These are phyloP conservation scores for Bellardia bayeri DNA, from an alignment of 2,888 invertebrate genomes.

Conservation along the genomic window DNA sequence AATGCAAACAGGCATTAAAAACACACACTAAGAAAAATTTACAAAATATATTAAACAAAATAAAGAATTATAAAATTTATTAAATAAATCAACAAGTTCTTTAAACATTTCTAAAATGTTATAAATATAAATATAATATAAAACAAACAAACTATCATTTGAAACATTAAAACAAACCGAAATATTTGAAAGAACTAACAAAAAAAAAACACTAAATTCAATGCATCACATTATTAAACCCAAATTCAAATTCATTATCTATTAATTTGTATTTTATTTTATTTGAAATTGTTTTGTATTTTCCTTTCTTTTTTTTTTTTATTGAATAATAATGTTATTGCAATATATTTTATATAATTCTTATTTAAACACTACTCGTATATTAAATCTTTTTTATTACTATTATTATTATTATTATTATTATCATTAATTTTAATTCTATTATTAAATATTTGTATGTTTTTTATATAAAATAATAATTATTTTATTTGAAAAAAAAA, in stretches of 20 bases:
- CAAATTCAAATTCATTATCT: neutral
- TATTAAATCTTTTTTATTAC: conserved; percentile 66
- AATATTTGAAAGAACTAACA: conserved; percentile 16
- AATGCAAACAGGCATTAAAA: conserved; percentile 52
- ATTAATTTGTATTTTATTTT: neutral
- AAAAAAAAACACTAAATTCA: conserved; percentile 47
- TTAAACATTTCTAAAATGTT: conserved; percentile 75
- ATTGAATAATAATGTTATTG: conserved; percentile 55
- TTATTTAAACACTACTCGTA: conserved; percentile 60
- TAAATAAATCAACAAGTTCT: conserved; percentile 75
- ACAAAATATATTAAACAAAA: conserved; percentile 27
- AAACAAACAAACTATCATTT: conserved; percentile 53
- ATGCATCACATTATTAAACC: conserved; percentile 52
- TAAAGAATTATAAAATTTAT: conserved; percentile 41
- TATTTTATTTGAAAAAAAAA: conserved; percentile 56
- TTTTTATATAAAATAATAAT: conserved; percentile 50
- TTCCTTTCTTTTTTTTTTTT: conserved; percentile 35
- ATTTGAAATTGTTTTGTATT: conserved; percentile 33
- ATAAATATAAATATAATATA: conserved; percentile 48
- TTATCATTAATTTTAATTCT: conserved; percentile 43
- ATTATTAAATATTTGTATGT: conserved; percentile 66
- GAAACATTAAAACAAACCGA: conserved; percentile 40
- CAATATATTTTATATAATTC: conserved; percentile 70
- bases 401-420: conserved; percentile 14
- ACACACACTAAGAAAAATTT: conserved; percentile 40